A percentile compares a stretch with the other conserved stretches of the same genome.
phyloP scores from a whole-genome alignment of 2,113 vertebrate genomes.

The Hemichromis elongatus region DNA sequence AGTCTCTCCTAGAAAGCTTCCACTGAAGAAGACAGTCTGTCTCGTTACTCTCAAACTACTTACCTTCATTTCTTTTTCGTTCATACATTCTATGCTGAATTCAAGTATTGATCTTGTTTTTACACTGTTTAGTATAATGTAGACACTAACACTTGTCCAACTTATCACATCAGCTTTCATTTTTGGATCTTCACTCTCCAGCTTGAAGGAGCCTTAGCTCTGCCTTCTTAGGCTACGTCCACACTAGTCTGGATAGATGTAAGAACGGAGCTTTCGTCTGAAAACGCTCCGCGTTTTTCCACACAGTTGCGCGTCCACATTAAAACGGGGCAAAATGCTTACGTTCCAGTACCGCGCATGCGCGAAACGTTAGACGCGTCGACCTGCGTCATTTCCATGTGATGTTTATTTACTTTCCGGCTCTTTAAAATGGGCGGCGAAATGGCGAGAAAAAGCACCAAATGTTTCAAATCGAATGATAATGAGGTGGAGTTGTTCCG shows the following conservation, averaged over 20 bases:
- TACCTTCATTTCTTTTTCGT: not conserved
- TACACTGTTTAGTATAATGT: not conserved
- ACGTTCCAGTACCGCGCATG: accelerated
- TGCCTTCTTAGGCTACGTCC: accelerated
- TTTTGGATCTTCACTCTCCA: not conserved
- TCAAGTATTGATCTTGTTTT: not conserved
- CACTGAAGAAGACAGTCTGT: not conserved
- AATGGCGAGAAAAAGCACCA: not conserved
- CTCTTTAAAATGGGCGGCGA: accelerated
- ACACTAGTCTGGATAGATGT: accelerated
- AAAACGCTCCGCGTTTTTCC: too few relatives aligned
- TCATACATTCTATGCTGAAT: not conserved
- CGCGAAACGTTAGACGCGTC: not conserved
- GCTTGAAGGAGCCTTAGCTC: not conserved
- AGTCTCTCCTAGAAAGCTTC: constrained; percentile 7
- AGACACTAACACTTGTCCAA: not conserved
- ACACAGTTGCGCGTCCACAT: not conserved
- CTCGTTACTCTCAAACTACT: not conserved
- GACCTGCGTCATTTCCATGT: not conserved
- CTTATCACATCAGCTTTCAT: not conserved
- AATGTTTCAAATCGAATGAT: too few relatives aligned
- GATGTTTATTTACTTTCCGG: not conserved
- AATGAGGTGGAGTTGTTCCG: too few relatives aligned
- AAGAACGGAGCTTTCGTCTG: not conserved
- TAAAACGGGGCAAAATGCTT: accelerated